These are phyloP conservation scores for Scortum barcoo DNA, from an alignment of 2,113 vertebrate species.

Conservation along the genomic window DNA sequence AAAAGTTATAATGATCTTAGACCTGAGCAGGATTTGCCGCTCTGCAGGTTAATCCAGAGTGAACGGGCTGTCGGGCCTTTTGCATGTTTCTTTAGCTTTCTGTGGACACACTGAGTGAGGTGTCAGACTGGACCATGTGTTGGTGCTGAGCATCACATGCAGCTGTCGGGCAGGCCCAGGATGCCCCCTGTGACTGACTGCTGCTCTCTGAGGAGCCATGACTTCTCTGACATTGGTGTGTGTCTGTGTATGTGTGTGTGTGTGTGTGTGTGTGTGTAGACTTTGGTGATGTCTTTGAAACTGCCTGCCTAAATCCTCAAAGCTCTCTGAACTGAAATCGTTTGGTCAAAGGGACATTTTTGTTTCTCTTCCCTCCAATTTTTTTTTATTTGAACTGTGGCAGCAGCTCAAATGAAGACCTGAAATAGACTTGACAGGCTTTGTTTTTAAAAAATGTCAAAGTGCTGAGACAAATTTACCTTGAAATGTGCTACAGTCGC, in stretches of 20 bases:
- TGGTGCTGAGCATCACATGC: constrained; percentile 19
- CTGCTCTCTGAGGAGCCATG: constrained; percentile 54
- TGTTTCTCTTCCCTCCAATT: background rate
- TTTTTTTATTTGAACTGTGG: constrained; percentile 14
- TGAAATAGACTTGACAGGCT: constrained; percentile 79
- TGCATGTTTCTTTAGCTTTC: background rate
- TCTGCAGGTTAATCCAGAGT: background rate
- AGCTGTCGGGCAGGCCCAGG: constrained; percentile 46
- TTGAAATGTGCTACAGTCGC: constrained; percentile 76
- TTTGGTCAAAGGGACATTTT: constrained; percentile 66
- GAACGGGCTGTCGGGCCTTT: background rate
- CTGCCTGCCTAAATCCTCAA: constrained; percentile 45
- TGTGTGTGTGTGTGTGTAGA: too few relatives aligned
- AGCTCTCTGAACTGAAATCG: constrained; percentile 54
- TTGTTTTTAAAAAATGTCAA: constrained; percentile 78
- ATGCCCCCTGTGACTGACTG: constrained; percentile 64
- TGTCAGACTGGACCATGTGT: constrained; percentile 6
- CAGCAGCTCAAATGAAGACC: constrained; percentile 60
- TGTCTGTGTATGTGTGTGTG: too few relatives aligned
- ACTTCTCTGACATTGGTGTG: constrained; percentile 69
- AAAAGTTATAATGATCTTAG: constrained; percentile 20
- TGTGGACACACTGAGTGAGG: background rate
- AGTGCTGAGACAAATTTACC: constrained; percentile 79
- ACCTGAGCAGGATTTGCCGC: background rate
- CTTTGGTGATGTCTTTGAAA: constrained; percentile 64